phyloP scores from a whole-genome alignment of 2,797 vertebrate species.

The Agapornis canus region DNA sequence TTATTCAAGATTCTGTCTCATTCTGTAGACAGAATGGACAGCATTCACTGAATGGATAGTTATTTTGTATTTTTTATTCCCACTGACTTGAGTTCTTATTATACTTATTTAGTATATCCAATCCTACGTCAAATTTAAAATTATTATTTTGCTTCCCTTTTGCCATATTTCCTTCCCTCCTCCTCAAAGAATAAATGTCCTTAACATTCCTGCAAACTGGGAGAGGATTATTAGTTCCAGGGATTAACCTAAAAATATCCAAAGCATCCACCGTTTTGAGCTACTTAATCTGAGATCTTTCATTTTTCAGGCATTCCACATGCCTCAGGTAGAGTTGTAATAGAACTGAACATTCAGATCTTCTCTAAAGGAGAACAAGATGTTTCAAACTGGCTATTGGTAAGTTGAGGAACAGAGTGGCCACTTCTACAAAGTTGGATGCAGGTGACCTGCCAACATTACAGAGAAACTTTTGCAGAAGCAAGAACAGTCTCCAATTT shows the following conservation, averaged over 20 bases:
- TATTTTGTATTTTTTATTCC: neutral
- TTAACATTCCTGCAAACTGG: constrained; percentile 26
- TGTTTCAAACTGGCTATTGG: neutral
- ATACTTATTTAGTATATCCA: neutral
- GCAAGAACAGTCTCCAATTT: neutral
- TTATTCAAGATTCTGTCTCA: neutral
- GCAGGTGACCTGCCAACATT: neutral
- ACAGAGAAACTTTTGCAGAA: neutral
- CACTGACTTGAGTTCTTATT: neutral
- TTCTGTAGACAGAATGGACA: neutral
- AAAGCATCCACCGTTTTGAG: neutral
- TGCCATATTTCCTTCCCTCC: neutral
- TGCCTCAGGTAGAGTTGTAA: neutral
- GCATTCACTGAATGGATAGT: neutral
- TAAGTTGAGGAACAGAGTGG: neutral
- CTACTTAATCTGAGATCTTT: constrained; percentile 13
- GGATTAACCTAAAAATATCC: constrained; percentile 54
- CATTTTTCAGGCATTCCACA: neutral
- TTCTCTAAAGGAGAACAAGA: neutral
- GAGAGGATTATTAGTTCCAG: constrained; percentile 16
- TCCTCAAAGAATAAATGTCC: constrained; percentile 10
- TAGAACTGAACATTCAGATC: neutral
- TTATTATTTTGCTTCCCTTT: neutral
- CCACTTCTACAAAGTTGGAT: neutral
- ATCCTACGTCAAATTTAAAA: neutral